Evolutionary conservation across 2,888 invertebrate species (phyloP), one percentile per base, ranked within the genome.

Genomic region (Drosophila macrospina): DNA sequence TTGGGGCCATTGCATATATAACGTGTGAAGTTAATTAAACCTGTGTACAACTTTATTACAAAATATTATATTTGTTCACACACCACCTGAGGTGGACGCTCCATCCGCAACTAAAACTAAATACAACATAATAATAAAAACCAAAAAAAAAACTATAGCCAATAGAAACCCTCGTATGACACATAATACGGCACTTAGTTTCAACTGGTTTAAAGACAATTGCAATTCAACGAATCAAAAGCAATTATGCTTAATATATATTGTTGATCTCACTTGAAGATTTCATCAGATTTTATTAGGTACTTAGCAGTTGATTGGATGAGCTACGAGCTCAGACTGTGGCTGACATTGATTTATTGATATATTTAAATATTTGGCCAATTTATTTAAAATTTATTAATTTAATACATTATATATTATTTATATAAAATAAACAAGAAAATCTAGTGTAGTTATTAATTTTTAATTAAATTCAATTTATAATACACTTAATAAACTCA

Each of bases 21-120:
- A 85, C 78, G 85, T 87, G 78, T 86, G 88, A 85, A 80, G 85
- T 82, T 86, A 86, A 85, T 87, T 85, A 87, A 84, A 80, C 70
- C 63, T 67, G 75, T 69, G 78, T 80, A 80, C 82, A 86, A 68
- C 67, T 86, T 86, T 85, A 86, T 84, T 86, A 84, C 84, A 86
- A 85, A 86, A 86, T 86, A 79, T 86, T 59, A 75, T 75, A 82
- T 78, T 72, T 67, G 70, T 84, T 84, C 75, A 78, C 78, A 80
- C 72, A 79, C 71, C 48, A 57, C 24, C 16, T 61, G 61, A 63
- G 41, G 45, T 57, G 57, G 41, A 57, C 48, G 59, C 44, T 63
- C 44, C 32, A 48, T 47, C 54, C n/a, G 24, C 45, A 44, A 57
- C 37, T 52, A 36, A 41, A 50, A 50, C 28, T 20, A 47, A n/a